phyloP scores from a whole-genome alignment of 2,888 invertebrate species.

The Sepiola atlantica region DNA sequence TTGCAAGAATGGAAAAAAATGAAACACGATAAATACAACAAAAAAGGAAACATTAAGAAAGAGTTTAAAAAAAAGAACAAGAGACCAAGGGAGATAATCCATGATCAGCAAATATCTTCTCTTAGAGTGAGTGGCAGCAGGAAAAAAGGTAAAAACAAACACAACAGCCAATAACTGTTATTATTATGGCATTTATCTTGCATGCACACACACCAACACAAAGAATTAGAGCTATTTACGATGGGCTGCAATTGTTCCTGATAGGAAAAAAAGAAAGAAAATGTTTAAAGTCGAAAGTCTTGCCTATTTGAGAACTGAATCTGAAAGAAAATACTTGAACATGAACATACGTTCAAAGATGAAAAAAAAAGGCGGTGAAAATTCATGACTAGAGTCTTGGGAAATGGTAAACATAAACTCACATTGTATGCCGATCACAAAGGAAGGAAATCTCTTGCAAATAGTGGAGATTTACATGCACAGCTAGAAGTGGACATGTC shows the following conservation, averaged over 20 bases:
- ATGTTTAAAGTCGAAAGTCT: background rate
- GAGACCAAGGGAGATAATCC: background rate
- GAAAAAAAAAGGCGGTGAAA: background rate
- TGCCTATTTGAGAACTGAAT: background rate
- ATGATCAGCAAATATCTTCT: background rate
- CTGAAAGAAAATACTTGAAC: background rate
- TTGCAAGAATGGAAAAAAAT: background rate
- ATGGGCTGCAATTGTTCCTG: background rate
- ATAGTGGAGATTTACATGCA: background rate
- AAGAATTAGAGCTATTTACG: background rate
- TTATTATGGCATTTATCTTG: background rate
- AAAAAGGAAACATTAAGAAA: background rate
- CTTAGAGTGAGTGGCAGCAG: background rate
- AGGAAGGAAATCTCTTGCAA: background rate
- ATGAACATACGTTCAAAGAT: background rate
- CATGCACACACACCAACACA: background rate
- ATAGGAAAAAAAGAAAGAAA: background rate
- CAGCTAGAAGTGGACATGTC: background rate
- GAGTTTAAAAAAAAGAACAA: background rate
- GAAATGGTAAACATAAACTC: constrained; percentile 32
- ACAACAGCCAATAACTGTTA: background rate
- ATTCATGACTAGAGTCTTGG: background rate
- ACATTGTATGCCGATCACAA: background rate
- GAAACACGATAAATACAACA: background rate
- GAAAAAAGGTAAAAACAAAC: background rate